Base-by-base conservation (phyloP, 2,797 vertebrate genomes). In the Rhinogobio ventralis region DNA sequence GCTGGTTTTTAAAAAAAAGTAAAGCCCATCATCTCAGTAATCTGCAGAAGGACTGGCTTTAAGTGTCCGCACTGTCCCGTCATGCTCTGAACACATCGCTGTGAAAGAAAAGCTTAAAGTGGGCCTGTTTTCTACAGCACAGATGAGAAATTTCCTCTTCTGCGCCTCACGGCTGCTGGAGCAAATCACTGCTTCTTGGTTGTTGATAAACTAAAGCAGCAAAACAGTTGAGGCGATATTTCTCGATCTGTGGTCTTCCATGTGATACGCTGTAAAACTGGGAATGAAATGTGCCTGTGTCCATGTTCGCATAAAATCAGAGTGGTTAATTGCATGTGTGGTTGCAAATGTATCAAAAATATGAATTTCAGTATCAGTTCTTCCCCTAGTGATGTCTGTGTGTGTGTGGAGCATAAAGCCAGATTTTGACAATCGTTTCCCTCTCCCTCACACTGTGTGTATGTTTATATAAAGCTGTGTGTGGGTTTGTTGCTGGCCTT, bases 401-500 rank as follows among this genome's bases (percentile, higher is more conserved):
- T 83, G 69, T 62, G 60, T 75, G 79, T 67, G 73, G 28, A 68
- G 76, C 62, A 53, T 28, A 71, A 84, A 79, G 83, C 74, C 57
- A 71, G 51, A 73, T 86, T 75, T 73, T 45, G 62, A 64, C 53
- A 55, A 60, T 68, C 28, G 69, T 81, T 83, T 73, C 30, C 57
- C 67, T 39, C 88, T 79, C 88, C 81, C 86, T 88, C 83, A 88
- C 87, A 86, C 77, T 68, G 57, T 55, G 25, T 85, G 51, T 75
- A 51, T 73, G 39, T 75, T 10, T 67, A 25, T 75, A 68, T 87
- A 86, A 86, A 87, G 79, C 69, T 42, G 19, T 81, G 57, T 87
- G 57, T 84, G 76, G 84, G 89, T 90, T 91, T 68, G 60, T 30
- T 85, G 87, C 86, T 89, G 85, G 85, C 80, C 30, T 86, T 17